Evolutionary conservation across 2,797 vertebrate genomes (phyloP).

Genomic region (Melanotaenia boesemani): DNA sequence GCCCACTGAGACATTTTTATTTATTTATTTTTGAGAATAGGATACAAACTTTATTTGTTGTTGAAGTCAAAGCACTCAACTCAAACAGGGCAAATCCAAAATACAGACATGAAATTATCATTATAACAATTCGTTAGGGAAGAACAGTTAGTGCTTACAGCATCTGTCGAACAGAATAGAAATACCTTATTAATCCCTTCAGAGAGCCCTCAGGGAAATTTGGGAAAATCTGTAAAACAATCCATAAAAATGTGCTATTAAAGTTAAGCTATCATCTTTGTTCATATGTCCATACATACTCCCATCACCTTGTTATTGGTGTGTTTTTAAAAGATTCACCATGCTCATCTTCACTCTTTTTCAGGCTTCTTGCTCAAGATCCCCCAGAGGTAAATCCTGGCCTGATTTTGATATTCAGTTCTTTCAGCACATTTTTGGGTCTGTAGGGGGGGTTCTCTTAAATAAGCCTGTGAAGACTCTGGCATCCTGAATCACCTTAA

Average conservation of each 20-base stretch:
- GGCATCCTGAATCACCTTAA: conserved; percentile 1
- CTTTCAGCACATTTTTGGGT: neutral
- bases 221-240: neutral
- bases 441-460: neutral
- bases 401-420: conserved; percentile 7
- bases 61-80: neutral
- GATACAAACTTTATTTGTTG: conserved; percentile 1
- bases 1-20: neutral
- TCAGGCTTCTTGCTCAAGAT: neutral
- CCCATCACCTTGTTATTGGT: too few species aligned
- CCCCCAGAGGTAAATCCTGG: neutral
- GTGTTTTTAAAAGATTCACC: too few species aligned
- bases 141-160: neutral
- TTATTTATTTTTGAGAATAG: neutral
- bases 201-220: too few species aligned
- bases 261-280: neutral
- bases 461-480: neutral
- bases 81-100: neutral
- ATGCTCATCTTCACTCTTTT: neutral
- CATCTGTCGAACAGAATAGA: too few species aligned
- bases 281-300: neutral
- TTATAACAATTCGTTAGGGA: neutral
- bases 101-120: neutral
- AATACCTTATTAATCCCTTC: too few species aligned
- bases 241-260: neutral